Base-by-base conservation (phyloP, 1,140 invertebrate species). In the Drosophila repletoides region DNA sequence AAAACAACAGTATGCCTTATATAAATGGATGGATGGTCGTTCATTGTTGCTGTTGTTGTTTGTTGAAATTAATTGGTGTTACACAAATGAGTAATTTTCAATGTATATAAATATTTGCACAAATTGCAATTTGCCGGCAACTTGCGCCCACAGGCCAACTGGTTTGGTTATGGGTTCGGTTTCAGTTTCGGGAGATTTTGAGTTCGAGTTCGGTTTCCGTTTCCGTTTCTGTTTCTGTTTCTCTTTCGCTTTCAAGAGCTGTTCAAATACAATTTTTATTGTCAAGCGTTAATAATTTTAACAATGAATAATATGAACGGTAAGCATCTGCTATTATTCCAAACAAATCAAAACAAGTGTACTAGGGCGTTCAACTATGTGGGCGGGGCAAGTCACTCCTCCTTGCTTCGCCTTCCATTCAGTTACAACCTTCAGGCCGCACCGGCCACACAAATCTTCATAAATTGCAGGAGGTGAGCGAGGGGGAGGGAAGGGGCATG, bases 301-400 rank as follows among this genome's bases (percentile, higher is more conserved):
- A 88, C 87, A 89, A 89, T 89, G 87, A 89, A 88, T 89, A 89
- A 89, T 89, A 89, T 68, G 87, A 72, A 77, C 76, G 79, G 72
- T 76, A 76, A 89, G 88, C 88, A 89, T 89, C 88, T 89, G 88
- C 86, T 89, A 88, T 88, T 89, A 89, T 89, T 89, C 87, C 87
- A 89, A 89, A 89, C 88, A 89, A 89, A 89, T 89, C 88, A 89
- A 89, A 89, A 89, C 87, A 89, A 89, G 87, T 89, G 87, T 87
- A 77, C 45, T 72, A 55, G 68, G 75, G 49, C 60, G 60, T 34
- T 26, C 60, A 79, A 79, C 28, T 58, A 53, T 21, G 36, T 48
- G 75, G 75, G 75, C 70, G 75, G 46, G 70, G 51, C 51, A 31
- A 24, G 19, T 21, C 45, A 15, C n/a, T 17, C 15, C 28, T 29